phyloP scores from a whole-genome alignment of 2,113 vertebrate genomes.

The Salvelinus alpinus region DNA sequence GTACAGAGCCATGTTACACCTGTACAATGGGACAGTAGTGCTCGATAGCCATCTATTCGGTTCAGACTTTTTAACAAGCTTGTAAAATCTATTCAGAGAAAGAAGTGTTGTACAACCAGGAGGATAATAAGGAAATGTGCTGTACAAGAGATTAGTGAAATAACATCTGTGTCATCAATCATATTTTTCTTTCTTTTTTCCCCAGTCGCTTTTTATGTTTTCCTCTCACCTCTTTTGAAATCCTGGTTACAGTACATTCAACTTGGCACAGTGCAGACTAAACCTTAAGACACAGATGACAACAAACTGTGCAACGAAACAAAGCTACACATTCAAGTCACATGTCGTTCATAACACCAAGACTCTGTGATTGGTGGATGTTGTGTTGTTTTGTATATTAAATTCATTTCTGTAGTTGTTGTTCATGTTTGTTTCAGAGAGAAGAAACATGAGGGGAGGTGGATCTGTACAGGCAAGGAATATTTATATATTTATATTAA shows the following conservation, averaged over 20 bases:
- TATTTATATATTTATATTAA: slow-evolving; percentile 80
- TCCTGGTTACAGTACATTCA: slow-evolving; percentile 79
- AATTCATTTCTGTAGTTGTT: slow-evolving; percentile 53
- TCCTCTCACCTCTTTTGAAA: slow-evolving; percentile 14
- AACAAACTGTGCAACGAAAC: slow-evolving; percentile 75
- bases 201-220: too few species aligned
- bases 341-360: slow-evolving; percentile 67
- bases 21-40: slow-evolving; percentile 80
- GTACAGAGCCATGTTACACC: slow-evolving; percentile 65
- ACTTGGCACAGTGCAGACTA: slow-evolving; percentile 91
- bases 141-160: slow-evolving; percentile 63
- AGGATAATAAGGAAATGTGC: slow-evolving; percentile 70
- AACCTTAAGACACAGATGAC: slow-evolving; percentile 84
- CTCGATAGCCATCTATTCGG: slow-evolving; percentile 60
- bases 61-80: slow-evolving; percentile 45
- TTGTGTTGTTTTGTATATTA: slow-evolving; percentile 50
- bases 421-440: slow-evolving; percentile 46
- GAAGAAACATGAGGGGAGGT: slow-evolving; percentile 54
- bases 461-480: slow-evolving; percentile 87
- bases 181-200: slow-evolving; percentile 20
- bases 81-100: slow-evolving; percentile 73
- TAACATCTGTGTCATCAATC: slow-evolving; percentile 26
- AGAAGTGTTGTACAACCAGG: slow-evolving; percentile 68
- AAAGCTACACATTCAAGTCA: slow-evolving; percentile 79
- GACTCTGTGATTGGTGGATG: slow-evolving; percentile 66